Evolutionary conservation across 1,140 invertebrate species (phyloP).

Genomic region (Chelonus insularis): DNA sequence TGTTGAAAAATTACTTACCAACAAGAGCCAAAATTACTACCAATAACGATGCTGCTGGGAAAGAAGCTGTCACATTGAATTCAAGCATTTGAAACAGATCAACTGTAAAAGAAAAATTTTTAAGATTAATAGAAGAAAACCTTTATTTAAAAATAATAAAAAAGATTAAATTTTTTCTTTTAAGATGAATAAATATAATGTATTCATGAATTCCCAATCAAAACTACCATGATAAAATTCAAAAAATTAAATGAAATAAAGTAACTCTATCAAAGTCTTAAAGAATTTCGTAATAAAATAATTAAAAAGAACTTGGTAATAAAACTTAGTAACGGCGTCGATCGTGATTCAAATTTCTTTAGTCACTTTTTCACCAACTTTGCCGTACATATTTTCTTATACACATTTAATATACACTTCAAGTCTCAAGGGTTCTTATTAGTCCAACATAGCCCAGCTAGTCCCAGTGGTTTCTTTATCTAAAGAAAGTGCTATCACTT

Average conservation of each 20-base stretch:
- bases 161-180: too few species aligned
- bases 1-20: constrained; percentile 71
- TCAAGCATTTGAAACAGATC: constrained; percentile 97
- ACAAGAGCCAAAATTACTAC: constrained; percentile 97
- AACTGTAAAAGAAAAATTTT: constrained; percentile 76
- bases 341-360: constrained; percentile 19
- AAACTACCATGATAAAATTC: not conserved
- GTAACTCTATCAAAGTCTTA: too few species aligned
- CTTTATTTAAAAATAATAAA: too few species aligned
- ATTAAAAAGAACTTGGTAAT: constrained; percentile 1
- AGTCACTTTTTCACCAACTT: not conserved
- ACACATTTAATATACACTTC: constrained; percentile 15
- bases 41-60: constrained; percentile 92
- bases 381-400: constrained; percentile 12
- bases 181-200: too few species aligned
- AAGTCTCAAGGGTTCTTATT: constrained; percentile 29
- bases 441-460: constrained; percentile 17
- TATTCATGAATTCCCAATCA: too few species aligned
- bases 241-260: too few species aligned
- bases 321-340: constrained; percentile 16
- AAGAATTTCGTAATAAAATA: not conserved
- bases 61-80: constrained; percentile 88
- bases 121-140: too few species aligned
- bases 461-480: constrained; percentile 17
- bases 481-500: not conserved